A percentile compares a stretch with the other conserved stretches of the same genome.
phyloP scores from a whole-genome alignment of 1,140 invertebrate genomes.

The Diachasma alloeum region DNA sequence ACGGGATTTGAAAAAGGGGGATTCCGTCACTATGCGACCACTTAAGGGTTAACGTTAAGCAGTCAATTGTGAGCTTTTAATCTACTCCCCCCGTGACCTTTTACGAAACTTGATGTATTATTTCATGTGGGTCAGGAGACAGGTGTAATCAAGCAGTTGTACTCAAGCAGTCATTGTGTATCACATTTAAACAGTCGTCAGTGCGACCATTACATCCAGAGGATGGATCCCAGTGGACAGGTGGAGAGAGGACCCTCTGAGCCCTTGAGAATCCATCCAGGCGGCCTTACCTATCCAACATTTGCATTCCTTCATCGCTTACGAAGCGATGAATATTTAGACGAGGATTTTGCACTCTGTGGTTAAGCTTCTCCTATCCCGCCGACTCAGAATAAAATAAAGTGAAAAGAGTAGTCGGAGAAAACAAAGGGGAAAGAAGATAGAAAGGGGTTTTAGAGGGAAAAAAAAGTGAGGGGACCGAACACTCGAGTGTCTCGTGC shows the following conservation, averaged over 20 bases:
- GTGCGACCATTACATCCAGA: not conserved
- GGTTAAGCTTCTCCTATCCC: not conserved
- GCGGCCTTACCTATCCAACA: not conserved
- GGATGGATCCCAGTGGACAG: not conserved
- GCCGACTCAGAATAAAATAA: not conserved
- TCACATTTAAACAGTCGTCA: not conserved
- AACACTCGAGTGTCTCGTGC: conserved; percentile 9
- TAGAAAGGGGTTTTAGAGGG: not conserved
- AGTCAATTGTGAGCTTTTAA: too few relatives aligned
- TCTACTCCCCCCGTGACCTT: not conserved
- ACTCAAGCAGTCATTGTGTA: not conserved
- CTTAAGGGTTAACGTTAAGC: too few relatives aligned
- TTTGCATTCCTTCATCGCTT: not conserved
- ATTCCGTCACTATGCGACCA: too few relatives aligned
- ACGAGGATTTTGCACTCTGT: conserved; percentile 24
- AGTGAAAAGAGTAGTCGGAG: not conserved
- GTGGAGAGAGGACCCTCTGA: not conserved
- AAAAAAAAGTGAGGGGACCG: conserved; percentile 13
- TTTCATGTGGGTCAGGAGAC: not conserved
- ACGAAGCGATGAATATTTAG: conserved; percentile 32
- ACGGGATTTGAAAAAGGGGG: too few relatives aligned
- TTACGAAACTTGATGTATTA: not conserved
- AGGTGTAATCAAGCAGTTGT: not conserved
- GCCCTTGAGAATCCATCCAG: not conserved
- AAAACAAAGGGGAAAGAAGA: not conserved